phyloP scores from a whole-genome alignment of 2,113 vertebrate genomes.

The Naja naja region DNA sequence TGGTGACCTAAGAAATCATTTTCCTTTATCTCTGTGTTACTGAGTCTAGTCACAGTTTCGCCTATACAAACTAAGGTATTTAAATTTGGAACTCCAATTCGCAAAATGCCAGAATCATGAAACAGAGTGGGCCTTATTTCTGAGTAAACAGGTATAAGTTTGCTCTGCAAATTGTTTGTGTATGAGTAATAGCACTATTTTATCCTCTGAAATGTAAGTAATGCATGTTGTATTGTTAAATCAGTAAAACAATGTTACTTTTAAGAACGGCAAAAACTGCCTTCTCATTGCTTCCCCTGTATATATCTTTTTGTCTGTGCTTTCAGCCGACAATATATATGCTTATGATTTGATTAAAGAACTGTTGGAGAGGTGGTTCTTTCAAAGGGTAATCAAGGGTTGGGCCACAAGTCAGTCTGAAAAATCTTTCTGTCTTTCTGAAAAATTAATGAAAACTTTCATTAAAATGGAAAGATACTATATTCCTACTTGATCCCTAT shows the following conservation, averaged over 20 bases:
- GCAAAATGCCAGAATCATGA: not conserved
- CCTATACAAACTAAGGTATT: not conserved
- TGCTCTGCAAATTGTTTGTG: not conserved
- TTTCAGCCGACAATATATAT: not conserved
- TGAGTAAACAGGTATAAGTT: not conserved
- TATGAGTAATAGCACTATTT: not conserved
- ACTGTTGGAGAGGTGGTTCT: not conserved
- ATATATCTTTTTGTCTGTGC: not conserved
- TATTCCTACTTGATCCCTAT: not conserved
- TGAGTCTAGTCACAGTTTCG: not conserved
- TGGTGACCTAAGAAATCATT: not conserved
- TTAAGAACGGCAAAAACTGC: not conserved
- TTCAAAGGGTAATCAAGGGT: not conserved
- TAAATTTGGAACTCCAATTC: not conserved
- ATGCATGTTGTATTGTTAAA: not conserved
- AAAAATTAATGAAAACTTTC: not conserved
- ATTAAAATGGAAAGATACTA: not conserved
- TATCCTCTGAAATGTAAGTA: not conserved
- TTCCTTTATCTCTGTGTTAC: not conserved
- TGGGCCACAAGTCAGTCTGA: not conserved
- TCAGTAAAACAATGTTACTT: not conserved
- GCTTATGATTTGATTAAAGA: not conserved
- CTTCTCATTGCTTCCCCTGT: not conserved
- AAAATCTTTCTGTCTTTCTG: not conserved
- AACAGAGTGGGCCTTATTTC: not conserved